Evolutionary conservation across 2,113 vertebrate genomes (phyloP), one percentile per base, ranked within the genome.

Genomic region (Muscicapa adusta): DNA sequence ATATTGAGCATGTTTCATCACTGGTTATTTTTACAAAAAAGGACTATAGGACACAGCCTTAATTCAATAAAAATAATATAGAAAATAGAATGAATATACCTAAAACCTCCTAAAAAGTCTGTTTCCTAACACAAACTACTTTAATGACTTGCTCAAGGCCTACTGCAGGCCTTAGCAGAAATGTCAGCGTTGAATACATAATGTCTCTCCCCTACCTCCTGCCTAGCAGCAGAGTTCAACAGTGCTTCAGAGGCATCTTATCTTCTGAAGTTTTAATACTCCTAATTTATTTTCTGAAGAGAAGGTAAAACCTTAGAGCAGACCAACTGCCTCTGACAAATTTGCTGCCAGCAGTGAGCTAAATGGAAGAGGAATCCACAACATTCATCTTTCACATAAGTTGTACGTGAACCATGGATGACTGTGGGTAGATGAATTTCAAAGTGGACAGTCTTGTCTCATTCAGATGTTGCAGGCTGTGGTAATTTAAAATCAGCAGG

Each of bases 231-330:
- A 87, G 86, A 96, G 95, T 94, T 96, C 88, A 87, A 78, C 74
- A 83, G 88, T 84, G 78, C 95, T 97, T 96, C 93, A 96, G 92
- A 95, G 76, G 53, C 53, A 86, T 50, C 58, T 62, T 68, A 67
- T 89, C 76, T 91, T 97, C 93, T 93, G 91, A 95, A 97, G 95
- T 88, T 98, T 83, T 90, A 91, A 95, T 93, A 83, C 23, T 94
- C 90, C 67, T 97, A 94, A 95, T 96, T 97, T 96, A 85, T 89
- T 93, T 97, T 96, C 86, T 86, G 84, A 93, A 96, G 87, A 95
- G 88, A 97, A 97, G 78, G 85, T 91, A 85, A 81, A 97, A 78
- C 68, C 94, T 96, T 83, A 97, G 97, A 97, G 89, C 29, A 95
- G 67, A 81, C 57, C 63, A 67, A 50, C 40, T 84, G 68, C 71